phyloP scores from a whole-genome alignment of 2,888 invertebrate genomes.

The Aethes cnicana region DNA sequence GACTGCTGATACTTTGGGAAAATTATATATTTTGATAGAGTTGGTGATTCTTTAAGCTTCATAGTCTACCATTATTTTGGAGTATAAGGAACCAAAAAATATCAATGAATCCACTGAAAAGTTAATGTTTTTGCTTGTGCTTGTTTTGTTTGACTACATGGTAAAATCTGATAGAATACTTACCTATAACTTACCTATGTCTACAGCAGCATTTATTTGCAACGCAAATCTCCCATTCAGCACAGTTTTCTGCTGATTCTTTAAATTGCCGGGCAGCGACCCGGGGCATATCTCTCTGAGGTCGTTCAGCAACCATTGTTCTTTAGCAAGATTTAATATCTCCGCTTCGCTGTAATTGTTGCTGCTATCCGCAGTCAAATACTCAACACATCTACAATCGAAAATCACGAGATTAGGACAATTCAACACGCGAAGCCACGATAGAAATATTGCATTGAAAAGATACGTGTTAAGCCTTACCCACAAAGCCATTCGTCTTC shows the following conservation, averaged over 20 bases:
- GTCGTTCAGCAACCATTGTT: conserved; percentile 86
- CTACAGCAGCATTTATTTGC: conserved; percentile 83
- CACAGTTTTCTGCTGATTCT: conserved; percentile 62
- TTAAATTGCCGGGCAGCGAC: conserved; percentile 82
- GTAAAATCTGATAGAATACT: no score
- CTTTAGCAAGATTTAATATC: conserved; percentile 80
- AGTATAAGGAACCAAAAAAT: no score
- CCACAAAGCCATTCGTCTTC: conserved; percentile 70
- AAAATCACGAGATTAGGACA: background rate
- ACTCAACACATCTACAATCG: conserved; percentile 76
- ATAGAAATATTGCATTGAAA: background rate
- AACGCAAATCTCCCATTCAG: conserved; percentile 82
- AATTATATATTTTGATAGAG: no score
- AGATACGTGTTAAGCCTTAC: conserved; percentile 42
- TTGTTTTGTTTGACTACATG: no score
- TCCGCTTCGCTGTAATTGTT: conserved; percentile 66
- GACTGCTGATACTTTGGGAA: no score
- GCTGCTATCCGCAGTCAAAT: conserved; percentile 70
- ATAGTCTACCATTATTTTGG: no score
- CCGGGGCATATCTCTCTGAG: conserved; percentile 84
- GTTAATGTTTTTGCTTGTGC: no score
- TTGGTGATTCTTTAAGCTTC: no score
- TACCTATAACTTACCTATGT: conserved; percentile 78
- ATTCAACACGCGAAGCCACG: background rate
- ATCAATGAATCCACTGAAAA: no score